Conservation (phyloP, 2,888 invertebrate genomes). For the Leucophenga montana region DNA sequence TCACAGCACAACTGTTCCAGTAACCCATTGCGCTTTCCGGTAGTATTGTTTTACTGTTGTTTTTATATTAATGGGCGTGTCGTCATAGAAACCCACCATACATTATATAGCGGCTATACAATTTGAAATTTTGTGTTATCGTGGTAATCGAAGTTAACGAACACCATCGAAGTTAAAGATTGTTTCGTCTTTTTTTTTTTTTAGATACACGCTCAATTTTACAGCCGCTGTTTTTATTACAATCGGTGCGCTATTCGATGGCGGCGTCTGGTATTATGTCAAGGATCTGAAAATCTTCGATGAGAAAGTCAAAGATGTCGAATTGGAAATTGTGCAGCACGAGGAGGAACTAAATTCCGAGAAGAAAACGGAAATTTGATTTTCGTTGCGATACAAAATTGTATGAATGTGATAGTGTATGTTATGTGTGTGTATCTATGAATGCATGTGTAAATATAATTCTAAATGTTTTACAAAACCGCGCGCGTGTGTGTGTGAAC, state of each 20-base stretch:
- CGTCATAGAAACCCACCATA: no score
- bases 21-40: no score
- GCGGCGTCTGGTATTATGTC: constrained; percentile 80
- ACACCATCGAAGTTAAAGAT: no score
- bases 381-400: constrained; percentile 24
- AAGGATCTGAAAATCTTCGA: constrained; percentile 81
- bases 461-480: neutral
- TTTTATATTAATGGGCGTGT: no score
- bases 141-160: no score
- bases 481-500: neutral
- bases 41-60: no score
- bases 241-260: constrained; percentile 79
- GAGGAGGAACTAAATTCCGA: constrained; percentile 68
- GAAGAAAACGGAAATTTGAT: constrained; percentile 70
- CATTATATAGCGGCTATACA: no score
- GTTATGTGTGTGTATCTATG: constrained; percentile 45
- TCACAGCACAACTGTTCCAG: no score
- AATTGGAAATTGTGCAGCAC: constrained; percentile 69
- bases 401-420: constrained; percentile 6
- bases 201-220: constrained; percentile 78
- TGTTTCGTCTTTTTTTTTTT: neutral
- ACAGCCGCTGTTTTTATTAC: constrained; percentile 79
- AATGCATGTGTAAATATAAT: constrained; percentile 33
- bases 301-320: constrained; percentile 75
- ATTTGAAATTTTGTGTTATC: no score